These are phyloP conservation scores for Lacerta agilis DNA, from an alignment of 2,797 vertebrate species.

Conservation along the genomic window DNA sequence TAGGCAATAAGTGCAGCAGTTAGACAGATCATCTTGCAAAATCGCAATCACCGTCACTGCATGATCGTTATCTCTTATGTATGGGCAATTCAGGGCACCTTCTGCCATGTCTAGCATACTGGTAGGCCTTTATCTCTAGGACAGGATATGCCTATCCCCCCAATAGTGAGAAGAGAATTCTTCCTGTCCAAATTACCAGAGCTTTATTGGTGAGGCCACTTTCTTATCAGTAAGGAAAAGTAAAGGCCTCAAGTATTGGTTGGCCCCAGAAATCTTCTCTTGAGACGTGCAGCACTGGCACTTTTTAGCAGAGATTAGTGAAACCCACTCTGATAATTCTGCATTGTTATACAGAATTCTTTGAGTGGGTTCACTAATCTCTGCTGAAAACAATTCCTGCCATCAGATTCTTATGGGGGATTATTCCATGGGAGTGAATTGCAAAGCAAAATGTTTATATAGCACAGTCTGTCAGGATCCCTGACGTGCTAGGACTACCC, in stretches of 20 bases:
- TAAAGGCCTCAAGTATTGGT: no score
- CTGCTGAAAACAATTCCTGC: neutral
- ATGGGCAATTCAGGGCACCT: neutral
- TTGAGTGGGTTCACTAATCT: neutral
- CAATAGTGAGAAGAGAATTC: neutral
- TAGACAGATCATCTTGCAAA: neutral
- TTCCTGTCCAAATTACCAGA: neutral
- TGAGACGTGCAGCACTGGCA: neutral
- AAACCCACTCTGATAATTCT: neutral
- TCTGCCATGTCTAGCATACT: neutral
- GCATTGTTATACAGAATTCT: neutral
- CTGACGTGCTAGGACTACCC: neutral
- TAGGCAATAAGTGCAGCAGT: neutral
- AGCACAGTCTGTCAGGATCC: neutral
- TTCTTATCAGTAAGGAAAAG: neutral
- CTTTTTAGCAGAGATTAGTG: neutral
- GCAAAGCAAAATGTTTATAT: neutral
- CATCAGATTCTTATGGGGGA: neutral
- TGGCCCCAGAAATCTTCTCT: no score
- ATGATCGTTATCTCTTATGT: neutral
- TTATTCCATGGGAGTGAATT: neutral
- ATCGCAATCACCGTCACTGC: neutral
- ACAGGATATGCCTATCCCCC: neutral
- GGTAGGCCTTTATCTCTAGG: neutral
- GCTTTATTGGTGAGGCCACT: neutral